Evolutionary conservation across 2,113 vertebrate genomes (phyloP).

Genomic region (Coptodon bakossiorum): DNA sequence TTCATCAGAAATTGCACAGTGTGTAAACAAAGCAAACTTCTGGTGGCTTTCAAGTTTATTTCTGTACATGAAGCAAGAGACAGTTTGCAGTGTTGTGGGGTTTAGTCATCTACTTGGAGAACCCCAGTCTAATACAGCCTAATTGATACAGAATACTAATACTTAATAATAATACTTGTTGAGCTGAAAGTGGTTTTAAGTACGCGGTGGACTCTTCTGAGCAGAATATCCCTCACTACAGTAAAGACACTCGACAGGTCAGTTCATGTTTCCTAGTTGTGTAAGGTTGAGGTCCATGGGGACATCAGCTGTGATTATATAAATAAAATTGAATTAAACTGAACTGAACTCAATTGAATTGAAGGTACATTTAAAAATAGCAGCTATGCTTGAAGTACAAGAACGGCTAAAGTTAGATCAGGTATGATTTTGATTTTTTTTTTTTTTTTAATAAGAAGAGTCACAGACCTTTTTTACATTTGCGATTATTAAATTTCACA

Average conservation of each 20-base stretch:
- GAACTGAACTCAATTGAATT: background rate
- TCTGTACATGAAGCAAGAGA: background rate
- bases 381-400: background rate
- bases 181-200: background rate
- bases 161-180: background rate
- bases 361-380: background rate
- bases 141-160: background rate
- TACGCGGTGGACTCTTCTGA: background rate
- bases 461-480: background rate
- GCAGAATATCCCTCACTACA: background rate
- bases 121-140: rapidly evolving
- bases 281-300: background rate
- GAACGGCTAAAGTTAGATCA: rapidly evolving
- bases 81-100: background rate
- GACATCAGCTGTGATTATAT: background rate
- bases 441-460: background rate
- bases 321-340: background rate
- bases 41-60: background rate
- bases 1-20: background rate
- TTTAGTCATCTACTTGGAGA: background rate
- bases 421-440: background rate
- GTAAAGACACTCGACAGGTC: background rate
- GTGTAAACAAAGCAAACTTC: background rate
- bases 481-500: background rate
- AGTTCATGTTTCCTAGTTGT: background rate